These are phyloP conservation scores for Allacma fusca DNA, from an alignment of 2,888 invertebrate genomes.

Conservation along the genomic window DNA sequence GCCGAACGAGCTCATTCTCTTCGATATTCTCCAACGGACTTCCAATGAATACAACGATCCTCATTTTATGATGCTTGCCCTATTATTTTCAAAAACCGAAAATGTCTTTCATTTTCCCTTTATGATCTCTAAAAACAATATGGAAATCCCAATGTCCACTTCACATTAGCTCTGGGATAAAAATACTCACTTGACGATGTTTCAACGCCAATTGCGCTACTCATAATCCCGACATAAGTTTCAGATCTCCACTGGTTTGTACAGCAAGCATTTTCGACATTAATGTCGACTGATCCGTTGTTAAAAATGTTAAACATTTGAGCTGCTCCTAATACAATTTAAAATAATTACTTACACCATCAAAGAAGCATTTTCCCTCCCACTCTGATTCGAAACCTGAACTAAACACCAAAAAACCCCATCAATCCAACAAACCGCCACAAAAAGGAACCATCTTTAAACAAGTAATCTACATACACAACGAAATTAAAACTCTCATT, in stretches of 20 bases:
- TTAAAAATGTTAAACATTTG: slow-evolving; percentile 96
- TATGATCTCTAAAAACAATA: no score
- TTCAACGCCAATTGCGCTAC: slow-evolving; percentile 95
- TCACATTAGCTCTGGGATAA: no score
- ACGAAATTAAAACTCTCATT: no score
- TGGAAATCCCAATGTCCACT: no score
- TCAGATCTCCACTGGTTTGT: slow-evolving; percentile 88
- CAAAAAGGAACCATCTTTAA: no score
- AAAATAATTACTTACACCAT: background rate
- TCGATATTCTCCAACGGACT: slow-evolving; percentile 89
- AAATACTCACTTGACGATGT: slow-evolving; percentile 83
- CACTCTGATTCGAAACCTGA: no score
- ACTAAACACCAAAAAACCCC: no score
- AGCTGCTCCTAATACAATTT: slow-evolving; percentile 62
- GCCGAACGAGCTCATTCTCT: slow-evolving; percentile 89
- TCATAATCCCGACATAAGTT: slow-evolving; percentile 89
- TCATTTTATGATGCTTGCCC: slow-evolving; percentile 99
- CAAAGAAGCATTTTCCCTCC: no score
- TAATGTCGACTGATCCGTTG: slow-evolving; percentile 94
- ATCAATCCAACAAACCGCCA: no score
- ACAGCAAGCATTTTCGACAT: slow-evolving; percentile 94
- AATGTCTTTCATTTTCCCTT: no score
- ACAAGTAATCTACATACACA: no score
- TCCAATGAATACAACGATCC: slow-evolving; percentile 97
- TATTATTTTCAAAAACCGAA: no score